Evolutionary conservation across 2,113 vertebrate genomes (phyloP).

Genomic region (Hemiprocne comata): DNA sequence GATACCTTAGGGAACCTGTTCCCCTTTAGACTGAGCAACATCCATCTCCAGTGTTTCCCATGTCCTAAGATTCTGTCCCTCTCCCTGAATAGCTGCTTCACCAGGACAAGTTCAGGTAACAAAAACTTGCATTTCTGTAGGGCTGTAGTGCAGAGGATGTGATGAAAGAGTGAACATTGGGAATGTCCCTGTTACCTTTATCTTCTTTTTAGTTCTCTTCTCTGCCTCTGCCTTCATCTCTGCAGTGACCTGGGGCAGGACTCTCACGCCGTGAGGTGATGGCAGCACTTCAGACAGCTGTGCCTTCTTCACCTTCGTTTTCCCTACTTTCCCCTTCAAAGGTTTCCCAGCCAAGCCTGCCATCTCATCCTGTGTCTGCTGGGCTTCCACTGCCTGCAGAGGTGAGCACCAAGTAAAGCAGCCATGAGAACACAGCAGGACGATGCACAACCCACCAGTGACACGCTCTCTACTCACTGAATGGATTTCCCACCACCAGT

Average conservation of each 20-base stretch:
- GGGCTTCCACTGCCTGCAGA: constrained; percentile 80
- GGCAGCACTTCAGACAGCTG: constrained; percentile 85
- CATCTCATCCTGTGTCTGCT: constrained; percentile 78
- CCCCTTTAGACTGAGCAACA: not conserved
- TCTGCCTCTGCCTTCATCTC: constrained; percentile 92
- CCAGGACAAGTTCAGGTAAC: not conserved
- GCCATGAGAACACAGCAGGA: not conserved
- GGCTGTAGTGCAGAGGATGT: not conserved
- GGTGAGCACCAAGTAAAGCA: not conserved
- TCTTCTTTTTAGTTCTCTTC: constrained; percentile 84
- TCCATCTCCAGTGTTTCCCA: not conserved
- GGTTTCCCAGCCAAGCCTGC: constrained; percentile 49
- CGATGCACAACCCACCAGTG: not conserved
- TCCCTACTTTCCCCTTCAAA: constrained; percentile 81
- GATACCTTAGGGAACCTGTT: not conserved
- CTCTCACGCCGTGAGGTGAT: constrained; percentile 86
- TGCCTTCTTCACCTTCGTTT: constrained; percentile 78
- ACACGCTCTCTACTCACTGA: not conserved
- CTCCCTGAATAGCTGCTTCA: not conserved
- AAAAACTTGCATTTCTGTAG: not conserved
- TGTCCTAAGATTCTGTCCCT: not conserved
- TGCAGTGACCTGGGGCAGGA: constrained; percentile 87
- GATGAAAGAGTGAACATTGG: not conserved
- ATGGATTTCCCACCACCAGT: not conserved
- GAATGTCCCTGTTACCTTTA: constrained; percentile 80